These are phyloP conservation scores for Cremastinae sp. DNA, from an alignment of 2,888 invertebrate species.

Conservation along the genomic window DNA sequence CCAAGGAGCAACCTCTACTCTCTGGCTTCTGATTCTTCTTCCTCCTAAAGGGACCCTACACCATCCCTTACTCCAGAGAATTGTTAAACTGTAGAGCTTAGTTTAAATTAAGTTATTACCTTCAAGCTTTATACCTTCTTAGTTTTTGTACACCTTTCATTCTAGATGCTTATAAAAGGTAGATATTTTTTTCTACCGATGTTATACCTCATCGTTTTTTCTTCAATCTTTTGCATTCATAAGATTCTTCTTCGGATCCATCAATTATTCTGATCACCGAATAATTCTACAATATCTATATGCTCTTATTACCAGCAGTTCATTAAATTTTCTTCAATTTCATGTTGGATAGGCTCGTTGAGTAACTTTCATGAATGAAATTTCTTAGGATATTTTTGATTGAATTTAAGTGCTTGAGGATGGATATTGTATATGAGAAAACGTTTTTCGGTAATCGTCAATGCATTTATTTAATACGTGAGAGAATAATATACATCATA, in stretches of 20 bases:
- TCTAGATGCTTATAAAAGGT: no score
- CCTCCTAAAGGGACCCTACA: slow-evolving; percentile 65
- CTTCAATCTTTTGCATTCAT: no score
- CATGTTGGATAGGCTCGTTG: slow-evolving; percentile 2
- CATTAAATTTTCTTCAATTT: not conserved
- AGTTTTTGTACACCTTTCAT: no score
- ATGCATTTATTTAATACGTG: slow-evolving; percentile 46
- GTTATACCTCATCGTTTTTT: no score
- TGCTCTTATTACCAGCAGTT: no score
- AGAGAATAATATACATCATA: slow-evolving; percentile 26
- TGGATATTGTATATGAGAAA: not conserved
- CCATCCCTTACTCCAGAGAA: slow-evolving; percentile 76
- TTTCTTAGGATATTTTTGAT: no score
- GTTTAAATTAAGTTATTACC: slow-evolving; percentile 81
- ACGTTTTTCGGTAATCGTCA: slow-evolving; percentile 25
- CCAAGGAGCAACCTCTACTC: slow-evolving; percentile 41
- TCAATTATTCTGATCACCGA: no score
- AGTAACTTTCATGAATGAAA: not conserved
- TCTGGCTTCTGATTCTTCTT: slow-evolving; percentile 72
- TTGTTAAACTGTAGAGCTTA: slow-evolving; percentile 81
- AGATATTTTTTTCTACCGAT: no score
- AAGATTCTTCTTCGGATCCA: no score
- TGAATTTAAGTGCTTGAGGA: no score
- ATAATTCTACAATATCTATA: no score
- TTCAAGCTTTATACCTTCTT: slow-evolving; percentile 74